These are phyloP conservation scores for Charadrius vociferus DNA, from an alignment of 2,113 vertebrate species.

Conservation along the genomic window DNA sequence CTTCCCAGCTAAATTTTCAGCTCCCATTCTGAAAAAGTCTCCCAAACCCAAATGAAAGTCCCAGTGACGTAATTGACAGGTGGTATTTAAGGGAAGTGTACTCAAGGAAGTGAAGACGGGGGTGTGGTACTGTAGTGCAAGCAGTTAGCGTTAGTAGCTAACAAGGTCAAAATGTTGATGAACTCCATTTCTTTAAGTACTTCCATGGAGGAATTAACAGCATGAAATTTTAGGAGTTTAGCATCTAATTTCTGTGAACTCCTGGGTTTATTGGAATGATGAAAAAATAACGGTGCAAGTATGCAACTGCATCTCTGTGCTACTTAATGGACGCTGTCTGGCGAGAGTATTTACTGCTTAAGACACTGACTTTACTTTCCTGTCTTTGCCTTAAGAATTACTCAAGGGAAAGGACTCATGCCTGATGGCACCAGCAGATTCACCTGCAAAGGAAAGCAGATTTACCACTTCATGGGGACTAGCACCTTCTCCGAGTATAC, in stretches of 20 bases:
- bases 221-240: background rate
- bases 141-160: background rate
- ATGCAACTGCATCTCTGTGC: background rate
- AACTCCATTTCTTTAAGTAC: background rate
- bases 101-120: background rate
- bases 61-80: background rate
- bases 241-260: background rate
- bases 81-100: background rate
- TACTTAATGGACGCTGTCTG: background rate
- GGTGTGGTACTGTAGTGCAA: background rate
- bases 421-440: constrained; percentile 89
- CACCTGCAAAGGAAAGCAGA: constrained; percentile 80
- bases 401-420: constrained; percentile 85
- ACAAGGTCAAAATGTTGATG: background rate
- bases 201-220: background rate
- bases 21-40: background rate
- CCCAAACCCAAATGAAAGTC: background rate
- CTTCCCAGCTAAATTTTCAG: background rate
- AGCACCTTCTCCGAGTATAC: constrained; percentile 86
- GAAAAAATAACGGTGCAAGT: background rate
- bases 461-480: constrained; percentile 85
- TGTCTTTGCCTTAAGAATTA: constrained; percentile 68
- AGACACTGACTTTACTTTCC: background rate
- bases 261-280: background rate
- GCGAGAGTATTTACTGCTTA: background rate